A percentile compares a stretch with the other conserved stretches of the same genome.
phyloP scores from a whole-genome alignment of 2,113 vertebrate species.

The Triplophysa siluroides region DNA sequence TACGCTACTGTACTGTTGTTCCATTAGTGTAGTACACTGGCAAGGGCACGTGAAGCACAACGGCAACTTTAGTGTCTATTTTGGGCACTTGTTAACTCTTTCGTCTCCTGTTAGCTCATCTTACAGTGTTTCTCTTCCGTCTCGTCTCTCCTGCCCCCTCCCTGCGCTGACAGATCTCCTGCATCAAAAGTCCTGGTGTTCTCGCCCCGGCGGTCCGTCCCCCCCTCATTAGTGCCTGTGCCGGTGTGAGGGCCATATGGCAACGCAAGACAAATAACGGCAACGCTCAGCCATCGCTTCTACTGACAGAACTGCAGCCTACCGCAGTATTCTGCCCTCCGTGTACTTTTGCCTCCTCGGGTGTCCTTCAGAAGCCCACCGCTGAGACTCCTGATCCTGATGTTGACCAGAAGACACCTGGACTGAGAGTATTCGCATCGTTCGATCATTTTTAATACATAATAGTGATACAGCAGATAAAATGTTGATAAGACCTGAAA shows the following conservation, averaged over 20 bases:
- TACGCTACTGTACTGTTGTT: neutral
- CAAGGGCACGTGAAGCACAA: constrained; percentile 43
- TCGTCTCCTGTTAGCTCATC: constrained; percentile 17
- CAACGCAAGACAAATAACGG: constrained; percentile 82
- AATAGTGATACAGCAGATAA: too few relatives aligned
- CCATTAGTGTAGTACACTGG: neutral
- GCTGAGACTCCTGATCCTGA: constrained; percentile 18
- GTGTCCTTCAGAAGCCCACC: constrained; percentile 72
- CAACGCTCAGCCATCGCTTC: constrained; percentile 80
- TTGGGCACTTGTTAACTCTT: constrained; percentile 29
- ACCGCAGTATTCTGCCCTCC: constrained; percentile 78
- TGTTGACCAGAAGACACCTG: too few relatives aligned
- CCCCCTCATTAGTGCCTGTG: constrained; percentile 78
- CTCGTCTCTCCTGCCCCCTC: constrained; percentile 12
- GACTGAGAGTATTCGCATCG: too few relatives aligned
- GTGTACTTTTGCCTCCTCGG: constrained; percentile 62
- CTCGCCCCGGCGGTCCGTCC: constrained; percentile 76
- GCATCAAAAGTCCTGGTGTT: constrained; percentile 68
- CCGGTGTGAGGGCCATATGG: constrained; percentile 74
- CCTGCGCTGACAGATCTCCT: constrained; percentile 76
- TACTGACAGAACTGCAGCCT: constrained; percentile 83
- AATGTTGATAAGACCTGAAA: too few relatives aligned
- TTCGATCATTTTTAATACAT: too few relatives aligned
- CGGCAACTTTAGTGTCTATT: constrained; percentile 40
- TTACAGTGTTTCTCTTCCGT: neutral